Evolutionary conservation across 2,113 vertebrate genomes (phyloP).

Genomic region (Grallaria varia): DNA sequence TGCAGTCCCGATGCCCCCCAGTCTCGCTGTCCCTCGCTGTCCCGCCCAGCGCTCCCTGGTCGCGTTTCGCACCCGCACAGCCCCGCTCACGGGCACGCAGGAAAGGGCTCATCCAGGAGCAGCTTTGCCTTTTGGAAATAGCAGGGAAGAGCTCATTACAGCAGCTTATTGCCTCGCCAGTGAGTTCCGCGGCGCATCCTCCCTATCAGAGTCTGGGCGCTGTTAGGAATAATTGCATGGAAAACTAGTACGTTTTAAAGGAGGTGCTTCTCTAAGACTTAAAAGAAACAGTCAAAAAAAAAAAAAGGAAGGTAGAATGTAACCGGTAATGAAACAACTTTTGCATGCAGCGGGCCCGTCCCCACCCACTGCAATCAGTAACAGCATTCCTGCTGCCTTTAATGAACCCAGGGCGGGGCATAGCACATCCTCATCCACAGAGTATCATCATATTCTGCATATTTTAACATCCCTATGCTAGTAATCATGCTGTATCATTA

Average conservation of each 20-base stretch:
- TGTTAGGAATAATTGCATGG: neutral
- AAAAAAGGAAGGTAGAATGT: neutral
- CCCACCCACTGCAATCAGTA: neutral
- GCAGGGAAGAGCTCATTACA: neutral
- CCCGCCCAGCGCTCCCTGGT: fast-evolving
- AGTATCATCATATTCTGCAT: neutral
- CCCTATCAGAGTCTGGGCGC: neutral
- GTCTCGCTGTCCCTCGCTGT: neutral
- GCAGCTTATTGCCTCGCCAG: neutral
- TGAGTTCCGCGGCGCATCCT: neutral
- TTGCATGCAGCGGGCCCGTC: neutral
- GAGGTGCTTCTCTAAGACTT: neutral
- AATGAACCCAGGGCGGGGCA: neutral
- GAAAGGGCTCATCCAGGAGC: neutral
- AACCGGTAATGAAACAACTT: neutral
- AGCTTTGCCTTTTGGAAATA: neutral
- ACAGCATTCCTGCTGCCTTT: neutral
- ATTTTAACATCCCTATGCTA: neutral
- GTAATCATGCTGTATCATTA: neutral
- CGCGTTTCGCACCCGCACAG: neutral
- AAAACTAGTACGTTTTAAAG: neutral
- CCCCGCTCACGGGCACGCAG: neutral
- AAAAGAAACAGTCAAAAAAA: neutral
- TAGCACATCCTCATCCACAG: neutral
- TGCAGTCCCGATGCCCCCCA: neutral